Base-by-base conservation (phyloP, 2,797 vertebrate species). In the Allobates femoralis region DNA sequence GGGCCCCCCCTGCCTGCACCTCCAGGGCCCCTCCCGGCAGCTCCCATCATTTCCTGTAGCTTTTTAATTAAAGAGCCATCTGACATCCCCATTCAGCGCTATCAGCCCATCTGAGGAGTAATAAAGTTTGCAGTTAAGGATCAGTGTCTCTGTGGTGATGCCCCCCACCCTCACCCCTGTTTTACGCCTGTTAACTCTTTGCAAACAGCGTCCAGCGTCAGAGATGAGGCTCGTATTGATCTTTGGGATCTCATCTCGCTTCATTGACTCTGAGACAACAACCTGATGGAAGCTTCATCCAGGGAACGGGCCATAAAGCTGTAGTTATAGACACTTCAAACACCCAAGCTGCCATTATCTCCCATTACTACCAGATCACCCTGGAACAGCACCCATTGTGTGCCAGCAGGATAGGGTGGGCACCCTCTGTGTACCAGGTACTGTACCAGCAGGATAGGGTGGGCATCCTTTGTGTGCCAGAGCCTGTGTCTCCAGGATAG, bases 1-100 rank as follows among this genome's bases (percentile, higher is more conserved):
- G 56, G 56, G 56, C 93, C 94, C 94, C 93, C 94, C 94, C 32
- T 26, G 32, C 23, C 18, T 41, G 18, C 34, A 30, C 34, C 60
- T 18, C 53, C 83, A 2, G 66, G 66, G 32, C 93, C 94, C 94
- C 94, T 96, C 95, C 95, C 95, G 92, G 95, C 95, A 0, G 73
- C 74, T 95, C 96, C 96, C 94, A 96, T 96, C 98, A 98, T 98
- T 98, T 98, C 97, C 97, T 96, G 96, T 60, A 64, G 79, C 95
- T 95, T 95, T 97, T 98, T 98, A 98, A 99, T 99, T 98, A 98
- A 98, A 97, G 96, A 95, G 95, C 96, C 96, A 96, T 96, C 96
- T 96, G 95, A 94, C 95, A 64, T 95, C 95, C 96, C 96, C 94
- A 91, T 91, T 90, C 37, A 37, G 51, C 80, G 18, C 19, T 98